phyloP scores from a whole-genome alignment of 2,888 invertebrate species.

The Blastobasis adustella region DNA sequence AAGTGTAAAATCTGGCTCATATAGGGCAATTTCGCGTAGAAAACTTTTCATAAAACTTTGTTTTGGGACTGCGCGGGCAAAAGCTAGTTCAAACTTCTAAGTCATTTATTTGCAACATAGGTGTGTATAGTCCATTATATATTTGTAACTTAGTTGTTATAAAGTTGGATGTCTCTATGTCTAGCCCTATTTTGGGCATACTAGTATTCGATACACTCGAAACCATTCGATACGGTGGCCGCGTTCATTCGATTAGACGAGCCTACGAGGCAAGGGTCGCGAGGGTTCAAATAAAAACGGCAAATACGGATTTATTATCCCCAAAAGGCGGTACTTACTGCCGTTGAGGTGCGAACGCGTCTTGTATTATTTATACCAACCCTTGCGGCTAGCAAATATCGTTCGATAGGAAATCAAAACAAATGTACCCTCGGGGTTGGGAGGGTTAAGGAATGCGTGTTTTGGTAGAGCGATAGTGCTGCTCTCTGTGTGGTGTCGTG shows the following conservation, averaged over 20 bases:
- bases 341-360: slow-evolving; percentile 57
- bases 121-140: too few relatives aligned
- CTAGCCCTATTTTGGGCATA: too few relatives aligned
- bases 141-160: too few relatives aligned
- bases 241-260: slow-evolving; percentile 32
- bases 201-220: slow-evolving; percentile 23
- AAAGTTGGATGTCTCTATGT: too few relatives aligned
- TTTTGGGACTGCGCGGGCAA: too few relatives aligned
- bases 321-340: slow-evolving; percentile 64
- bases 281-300: slow-evolving; percentile 62
- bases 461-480: neutral
- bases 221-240: slow-evolving; percentile 51
- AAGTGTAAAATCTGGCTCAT: too few relatives aligned
- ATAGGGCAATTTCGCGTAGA: too few relatives aligned
- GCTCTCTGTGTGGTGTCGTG: too few relatives aligned
- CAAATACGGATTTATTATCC: slow-evolving; percentile 74
- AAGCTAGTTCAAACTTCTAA: too few relatives aligned
- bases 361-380: slow-evolving; percentile 62
- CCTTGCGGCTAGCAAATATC: slow-evolving; percentile 38
- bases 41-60: too few relatives aligned
- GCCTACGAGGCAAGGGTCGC: slow-evolving; percentile 38
- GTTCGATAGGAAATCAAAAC: slow-evolving; percentile 51
- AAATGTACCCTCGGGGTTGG: slow-evolving; percentile 27
- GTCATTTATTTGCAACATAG: too few relatives aligned
- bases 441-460: slow-evolving; percentile 24